Conservation (phyloP, 2,113 vertebrate species). For the Australoheros scitulus region DNA sequence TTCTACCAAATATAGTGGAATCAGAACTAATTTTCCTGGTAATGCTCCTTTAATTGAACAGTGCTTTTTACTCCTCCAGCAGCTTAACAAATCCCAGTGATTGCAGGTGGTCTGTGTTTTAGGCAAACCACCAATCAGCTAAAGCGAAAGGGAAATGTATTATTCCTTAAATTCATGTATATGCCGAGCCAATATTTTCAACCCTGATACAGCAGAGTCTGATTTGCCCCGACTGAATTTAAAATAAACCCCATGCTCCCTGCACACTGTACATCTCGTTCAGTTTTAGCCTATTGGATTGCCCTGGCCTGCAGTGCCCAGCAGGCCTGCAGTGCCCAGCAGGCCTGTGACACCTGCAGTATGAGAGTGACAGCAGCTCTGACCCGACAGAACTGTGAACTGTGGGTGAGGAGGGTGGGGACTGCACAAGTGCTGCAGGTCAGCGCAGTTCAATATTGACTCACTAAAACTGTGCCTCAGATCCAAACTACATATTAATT, state of each 20-base stretch:
- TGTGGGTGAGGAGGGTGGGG: constrained; percentile 1
- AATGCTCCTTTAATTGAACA: neutral
- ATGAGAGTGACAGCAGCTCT: constrained; percentile 10
- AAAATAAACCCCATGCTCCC: neutral
- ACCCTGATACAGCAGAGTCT: neutral
- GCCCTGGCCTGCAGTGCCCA: neutral
- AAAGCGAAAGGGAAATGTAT: neutral
- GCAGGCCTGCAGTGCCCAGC: neutral
- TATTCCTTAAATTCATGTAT: neutral
- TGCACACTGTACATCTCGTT: neutral
- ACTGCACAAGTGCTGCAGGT: neutral
- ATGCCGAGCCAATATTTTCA: neutral
- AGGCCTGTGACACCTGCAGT: constrained; percentile 1
- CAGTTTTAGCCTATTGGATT: neutral
- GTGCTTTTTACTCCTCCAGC: neutral
- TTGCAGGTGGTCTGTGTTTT: neutral
- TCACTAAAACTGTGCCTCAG: neutral
- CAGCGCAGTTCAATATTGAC: constrained; percentile 7
- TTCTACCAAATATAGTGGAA: neutral
- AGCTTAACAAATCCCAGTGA: constrained; percentile 5
- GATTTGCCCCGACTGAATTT: neutral
- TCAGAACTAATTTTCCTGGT: neutral
- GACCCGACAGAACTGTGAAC: constrained; percentile 7
- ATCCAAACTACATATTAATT: neutral
- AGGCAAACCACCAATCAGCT: neutral